A percentile compares a stretch with the other conserved stretches of the same genome.
phyloP scores from a whole-genome alignment of 1,140 invertebrate genomes.

The Trichonephila inaurata region DNA sequence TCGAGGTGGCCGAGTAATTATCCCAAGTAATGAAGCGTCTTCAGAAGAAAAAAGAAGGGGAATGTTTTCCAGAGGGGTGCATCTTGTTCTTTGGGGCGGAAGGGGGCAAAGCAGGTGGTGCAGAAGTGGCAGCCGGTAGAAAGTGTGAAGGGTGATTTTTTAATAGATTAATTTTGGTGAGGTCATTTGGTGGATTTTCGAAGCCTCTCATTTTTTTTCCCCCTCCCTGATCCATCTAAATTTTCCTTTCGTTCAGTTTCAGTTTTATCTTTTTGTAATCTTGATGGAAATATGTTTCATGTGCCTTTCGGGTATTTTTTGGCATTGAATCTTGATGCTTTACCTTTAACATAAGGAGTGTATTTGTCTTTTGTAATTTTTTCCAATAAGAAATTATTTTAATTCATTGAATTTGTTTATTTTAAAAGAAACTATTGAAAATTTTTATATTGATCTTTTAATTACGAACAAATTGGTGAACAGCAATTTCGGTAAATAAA shows the following conservation, averaged over 20 bases:
- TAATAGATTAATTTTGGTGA: background rate
- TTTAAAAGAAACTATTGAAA: too few species aligned
- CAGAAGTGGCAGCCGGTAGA: background rate
- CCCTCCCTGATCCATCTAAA: background rate
- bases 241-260: background rate
- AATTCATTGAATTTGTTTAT: too few species aligned
- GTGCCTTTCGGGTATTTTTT: too few species aligned
- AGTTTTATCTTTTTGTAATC: background rate
- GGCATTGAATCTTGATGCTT: too few species aligned
- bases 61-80: background rate
- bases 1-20: conserved; percentile 23
- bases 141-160: conserved; percentile 11
- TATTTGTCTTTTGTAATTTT: too few species aligned
- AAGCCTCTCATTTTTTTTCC: background rate
- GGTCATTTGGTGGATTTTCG: background rate
- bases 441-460: too few species aligned
- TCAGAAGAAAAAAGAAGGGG: background rate
- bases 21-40: conserved; percentile 56
- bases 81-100: conserved; percentile 2
- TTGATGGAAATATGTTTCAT: background rate
- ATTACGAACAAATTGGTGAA: too few species aligned
- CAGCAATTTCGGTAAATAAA: too few species aligned
- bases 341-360: too few species aligned
- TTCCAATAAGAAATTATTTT: too few species aligned
- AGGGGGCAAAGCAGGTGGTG: background rate